A percentile compares a stretch with the other conserved stretches of the same genome.
Evolutionary conservation across 1,140 invertebrate genomes (phyloP).

Genomic region (Branchinecta lindahli): DNA sequence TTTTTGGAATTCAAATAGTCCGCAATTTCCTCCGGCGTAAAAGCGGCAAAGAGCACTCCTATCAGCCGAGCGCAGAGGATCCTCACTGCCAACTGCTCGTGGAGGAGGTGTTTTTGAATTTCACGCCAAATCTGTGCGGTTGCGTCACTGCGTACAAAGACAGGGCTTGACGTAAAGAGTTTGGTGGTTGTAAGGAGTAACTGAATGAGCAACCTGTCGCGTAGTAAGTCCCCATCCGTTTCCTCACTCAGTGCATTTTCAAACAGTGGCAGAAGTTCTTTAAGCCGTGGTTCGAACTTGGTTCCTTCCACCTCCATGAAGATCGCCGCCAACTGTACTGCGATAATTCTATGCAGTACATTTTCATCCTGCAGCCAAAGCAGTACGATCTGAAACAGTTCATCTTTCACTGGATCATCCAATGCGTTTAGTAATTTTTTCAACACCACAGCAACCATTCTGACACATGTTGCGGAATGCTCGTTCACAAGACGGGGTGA

Average conservation of each 20-base stretch:
- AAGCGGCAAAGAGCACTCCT: constrained; percentile 45
- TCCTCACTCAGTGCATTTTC: constrained; percentile 24
- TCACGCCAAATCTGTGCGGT: constrained; percentile 38
- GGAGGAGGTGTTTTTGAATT: constrained; percentile 36
- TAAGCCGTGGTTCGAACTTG: constrained; percentile 45
- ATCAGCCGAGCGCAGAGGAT: constrained; percentile 54
- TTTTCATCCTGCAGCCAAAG: constrained; percentile 52
- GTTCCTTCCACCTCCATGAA: constrained; percentile 54
- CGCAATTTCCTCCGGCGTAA: constrained; percentile 43
- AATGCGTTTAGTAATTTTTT: constrained; percentile 43
- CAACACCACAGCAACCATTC: constrained; percentile 46
- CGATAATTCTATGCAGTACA: constrained; percentile 43
- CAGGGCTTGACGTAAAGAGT: constrained; percentile 39
- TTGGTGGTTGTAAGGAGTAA: constrained; percentile 45
- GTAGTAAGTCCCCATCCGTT: constrained; percentile 32
- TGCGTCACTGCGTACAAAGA: constrained; percentile 33
- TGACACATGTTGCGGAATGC: constrained; percentile 45
- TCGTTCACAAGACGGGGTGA: constrained; percentile 56
- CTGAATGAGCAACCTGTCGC: constrained; percentile 55
- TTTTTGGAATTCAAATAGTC: constrained; percentile 14
- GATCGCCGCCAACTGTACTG: constrained; percentile 43
- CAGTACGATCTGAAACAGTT: constrained; percentile 43
- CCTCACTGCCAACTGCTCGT: constrained; percentile 57
- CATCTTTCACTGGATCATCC: constrained; percentile 37
- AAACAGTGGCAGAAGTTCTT: constrained; percentile 38